Evolutionary conservation across 2,113 vertebrate genomes (phyloP), one percentile per base, ranked within the genome.

Genomic region (Muntiacus muntjak): DNA sequence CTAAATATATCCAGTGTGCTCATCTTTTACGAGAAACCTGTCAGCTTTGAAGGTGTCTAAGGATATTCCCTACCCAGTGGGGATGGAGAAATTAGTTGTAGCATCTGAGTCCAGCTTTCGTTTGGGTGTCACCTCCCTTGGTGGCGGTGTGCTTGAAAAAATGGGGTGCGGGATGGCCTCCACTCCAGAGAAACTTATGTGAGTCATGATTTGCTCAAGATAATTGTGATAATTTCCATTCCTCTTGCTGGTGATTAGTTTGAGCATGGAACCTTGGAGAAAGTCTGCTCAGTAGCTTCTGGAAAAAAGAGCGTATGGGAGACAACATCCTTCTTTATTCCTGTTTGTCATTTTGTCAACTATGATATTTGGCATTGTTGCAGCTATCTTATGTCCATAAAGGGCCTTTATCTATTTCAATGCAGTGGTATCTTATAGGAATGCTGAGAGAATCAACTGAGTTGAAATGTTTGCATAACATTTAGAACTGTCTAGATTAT

Each of bases 401-500:
- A 82, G 36, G 8, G 30, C 50, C 57, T 95, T 30, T 9, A 15
- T n/a, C 40, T 71, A 50, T 36, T 13, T 74, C 7, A 43, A 0
- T 36, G 45, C 28, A 89, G 50, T 71, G 40, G 1, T 45, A 52
- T 71, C 43, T 52, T 55, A 14, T 23, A 78, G 12, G 19, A 76
- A 7, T 78, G 6, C 84, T 36, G 55, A 76, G 33, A 91, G 30
- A 50, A 87, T 7, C 71, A 43, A 54, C 12, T 86, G 79, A 96
- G 21, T 57, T 50, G 50, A 93, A 78, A 57, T 89, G 25, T n/a
- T 96, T 95, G 5, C 62, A 40, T 91, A 93, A 50, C 74, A 60
- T 87, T 94, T 62, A 95, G 87, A 93, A 52, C 55, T 57, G 13
- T 67, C 83, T 87, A n/a, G 33, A n/a, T 85, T 45, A 64, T 87